Base-by-base conservation (phyloP, 2,797 vertebrate species). In the Enteromius mattozi region DNA sequence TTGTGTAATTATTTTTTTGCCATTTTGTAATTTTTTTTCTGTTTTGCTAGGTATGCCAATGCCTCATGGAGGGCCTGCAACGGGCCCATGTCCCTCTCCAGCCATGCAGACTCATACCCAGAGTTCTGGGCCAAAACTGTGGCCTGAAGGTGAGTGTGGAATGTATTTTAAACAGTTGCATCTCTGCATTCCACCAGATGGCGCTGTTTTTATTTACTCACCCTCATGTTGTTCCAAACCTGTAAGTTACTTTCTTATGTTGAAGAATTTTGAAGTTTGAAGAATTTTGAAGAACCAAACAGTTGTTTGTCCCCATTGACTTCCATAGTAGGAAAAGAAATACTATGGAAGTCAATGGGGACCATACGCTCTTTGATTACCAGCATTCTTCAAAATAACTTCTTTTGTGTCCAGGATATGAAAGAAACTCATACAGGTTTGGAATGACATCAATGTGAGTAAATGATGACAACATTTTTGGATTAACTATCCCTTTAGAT, bases 91-190 rank as follows among this genome's bases (percentile, higher is more conserved):
- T 86, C 91, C 95, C 0, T 88, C 93, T 61, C 92, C 93, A 13
- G 93, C 92, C 86, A 94, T 96, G 88, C 94, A 95, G 88, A 96
- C 94, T 81, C 94, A 93, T 88, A 89, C 86, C 86, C 90, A 95
- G 88, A 91, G 92, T 69, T 88, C 94, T 87, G 94, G 94, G 75
- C 93, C 96, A 82, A 97, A 97, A 90, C 92, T 94, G 0, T 97
- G 96, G 96, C 74, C 94, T 85, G 96, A 97, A 83, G 96, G 96
- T 96, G 89, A 91, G 90, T 85, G 17, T 82, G 63, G 47, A 17
- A 16, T 59, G 21, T 51, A 59, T 59, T 59, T 56, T 68, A 19
- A 30, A 17, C 27, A 35, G 65, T 68, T 35, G 17, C 7, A 30
- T 63, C 13, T 63, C 27, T 63, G 1, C 13, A 6, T 3, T 30